Conservation (phyloP, 1,140 invertebrate genomes). For the Dolichoris vasculosae region DNA sequence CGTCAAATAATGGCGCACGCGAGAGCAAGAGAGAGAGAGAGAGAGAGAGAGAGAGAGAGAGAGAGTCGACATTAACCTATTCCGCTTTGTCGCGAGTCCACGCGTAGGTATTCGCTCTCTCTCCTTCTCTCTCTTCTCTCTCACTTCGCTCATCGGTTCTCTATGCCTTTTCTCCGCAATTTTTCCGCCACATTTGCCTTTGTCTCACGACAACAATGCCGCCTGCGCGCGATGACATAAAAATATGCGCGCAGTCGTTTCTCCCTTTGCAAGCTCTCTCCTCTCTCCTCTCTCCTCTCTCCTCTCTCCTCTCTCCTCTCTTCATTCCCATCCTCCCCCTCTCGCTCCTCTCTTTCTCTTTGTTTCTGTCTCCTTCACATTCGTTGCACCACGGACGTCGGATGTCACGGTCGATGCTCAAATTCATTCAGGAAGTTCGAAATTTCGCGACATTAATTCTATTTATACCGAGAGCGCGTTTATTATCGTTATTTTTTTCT, state of each 20-base stretch:
- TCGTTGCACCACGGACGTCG: neutral
- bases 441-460: conserved; percentile 13
- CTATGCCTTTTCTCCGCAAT: conserved; percentile 69
- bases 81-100: conserved; percentile 60
- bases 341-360: conserved; percentile 1
- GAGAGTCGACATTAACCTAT: conserved; percentile 65
- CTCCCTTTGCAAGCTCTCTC: conserved; percentile 43
- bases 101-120: conserved; percentile 52
- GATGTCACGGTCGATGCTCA: conserved; percentile 10
- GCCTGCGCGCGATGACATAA: conserved; percentile 71
- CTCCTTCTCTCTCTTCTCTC: neutral
- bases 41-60: too few species aligned
- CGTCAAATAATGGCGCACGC: conserved; percentile 57
- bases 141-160: conserved; percentile 31
- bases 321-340: conserved; percentile 18
- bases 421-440: conserved; percentile 51
- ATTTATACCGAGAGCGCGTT: neutral
- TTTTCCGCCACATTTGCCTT: conserved; percentile 75
- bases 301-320: neutral
- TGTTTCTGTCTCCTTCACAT: conserved; percentile 21
- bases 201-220: conserved; percentile 74
- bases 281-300: neutral
- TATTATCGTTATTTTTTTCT: neutral
- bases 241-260: conserved; percentile 70
- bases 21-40: too few species aligned